These are phyloP conservation scores for Leucophenga varia DNA, from an alignment of 1,140 invertebrate genomes.

Conservation along the genomic window DNA sequence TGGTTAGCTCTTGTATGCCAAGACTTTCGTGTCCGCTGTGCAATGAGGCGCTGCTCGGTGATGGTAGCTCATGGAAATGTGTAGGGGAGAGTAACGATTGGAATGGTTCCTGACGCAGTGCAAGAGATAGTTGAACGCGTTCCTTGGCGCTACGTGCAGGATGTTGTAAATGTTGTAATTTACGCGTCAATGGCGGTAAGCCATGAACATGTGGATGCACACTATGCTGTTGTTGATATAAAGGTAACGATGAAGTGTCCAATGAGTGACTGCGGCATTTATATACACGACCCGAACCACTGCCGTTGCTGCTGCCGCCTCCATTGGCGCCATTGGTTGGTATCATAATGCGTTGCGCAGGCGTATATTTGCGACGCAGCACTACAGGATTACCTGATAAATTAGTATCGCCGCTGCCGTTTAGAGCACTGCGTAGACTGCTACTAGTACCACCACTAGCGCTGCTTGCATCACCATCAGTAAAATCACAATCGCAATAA, in stretches of 20 bases:
- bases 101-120: slow-evolving; percentile 46
- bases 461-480: slow-evolving; percentile 48
- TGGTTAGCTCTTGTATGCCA: slow-evolving; percentile 42
- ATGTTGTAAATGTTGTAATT: slow-evolving; percentile 24
- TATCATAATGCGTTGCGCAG: slow-evolving; percentile 31
- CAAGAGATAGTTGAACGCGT: slow-evolving; percentile 36
- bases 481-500: slow-evolving; percentile 48
- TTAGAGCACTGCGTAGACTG: slow-evolving; percentile 14
- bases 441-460: slow-evolving; percentile 39
- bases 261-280: slow-evolving; percentile 45
- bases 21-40: slow-evolving; percentile 49
- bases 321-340: not conserved
- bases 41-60: slow-evolving; percentile 51
- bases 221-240: slow-evolving; percentile 8
- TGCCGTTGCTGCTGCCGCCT: not conserved
- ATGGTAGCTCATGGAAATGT: slow-evolving; percentile 48
- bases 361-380: slow-evolving; percentile 40
- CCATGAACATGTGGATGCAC: slow-evolving; percentile 3
- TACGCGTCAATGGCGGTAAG: slow-evolving; percentile 22
- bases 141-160: slow-evolving; percentile 31
- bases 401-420: slow-evolving; percentile 1
- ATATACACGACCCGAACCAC: slow-evolving; percentile 16
- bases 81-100: slow-evolving; percentile 42
- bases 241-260: slow-evolving; percentile 23
- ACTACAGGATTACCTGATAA: slow-evolving; percentile 28